Base-by-base conservation (phyloP, 2,797 vertebrate species). In the Stomatorhinus walkeri region DNA sequence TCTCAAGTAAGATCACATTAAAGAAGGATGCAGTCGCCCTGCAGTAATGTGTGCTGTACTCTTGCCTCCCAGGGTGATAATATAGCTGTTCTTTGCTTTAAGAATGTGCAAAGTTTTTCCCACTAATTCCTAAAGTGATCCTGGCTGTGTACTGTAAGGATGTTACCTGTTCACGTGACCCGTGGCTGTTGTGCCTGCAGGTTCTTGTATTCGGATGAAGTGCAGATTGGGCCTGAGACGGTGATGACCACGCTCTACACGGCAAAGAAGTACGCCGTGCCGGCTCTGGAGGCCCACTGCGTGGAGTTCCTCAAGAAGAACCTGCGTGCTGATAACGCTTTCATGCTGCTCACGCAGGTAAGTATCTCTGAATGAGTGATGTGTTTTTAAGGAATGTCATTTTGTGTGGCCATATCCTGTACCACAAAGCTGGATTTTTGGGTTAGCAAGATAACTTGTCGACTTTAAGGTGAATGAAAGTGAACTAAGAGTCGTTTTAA, bases 191-290 rank as follows among this genome's bases (percentile, higher is more conserved):
- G 22, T 52, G 22, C 88, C 14, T 81, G 0, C 93, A 99, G 98
- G 92, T 99, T 99, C 91, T 96, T 99, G 72, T 99, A 99, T 91
- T 99, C 98, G 2, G 98, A 99, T 16, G 98, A 99, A 93, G 97
- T 99, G 91, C 98, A 99, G 93, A 99, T 99, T 0, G 97, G 98
- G 81, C 98, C 98, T 0, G 98, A 99, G 94, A 99, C 98, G 0
- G 98, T 99, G 92, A 99, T 99, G 98, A 99, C 98, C 51, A 99
- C 98, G 0, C 95, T 99, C 56, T 99, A 99, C 91, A 99, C 98
- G 0, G 98, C 98, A 2, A 99, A 99, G 94, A 99, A 99, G 94
- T 99, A 99, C 0, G 98, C 98, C 0, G 98, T 99, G 68, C 98
- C 98, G 0, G 98, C 98, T 0, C 96, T 99, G 0, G 98, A 99